A percentile compares a stretch with the other conserved stretches of the same genome.
These are phyloP conservation scores for Leucoraja ocellata DNA, from an alignment of 2,797 vertebrate species.

Conservation along the genomic window DNA sequence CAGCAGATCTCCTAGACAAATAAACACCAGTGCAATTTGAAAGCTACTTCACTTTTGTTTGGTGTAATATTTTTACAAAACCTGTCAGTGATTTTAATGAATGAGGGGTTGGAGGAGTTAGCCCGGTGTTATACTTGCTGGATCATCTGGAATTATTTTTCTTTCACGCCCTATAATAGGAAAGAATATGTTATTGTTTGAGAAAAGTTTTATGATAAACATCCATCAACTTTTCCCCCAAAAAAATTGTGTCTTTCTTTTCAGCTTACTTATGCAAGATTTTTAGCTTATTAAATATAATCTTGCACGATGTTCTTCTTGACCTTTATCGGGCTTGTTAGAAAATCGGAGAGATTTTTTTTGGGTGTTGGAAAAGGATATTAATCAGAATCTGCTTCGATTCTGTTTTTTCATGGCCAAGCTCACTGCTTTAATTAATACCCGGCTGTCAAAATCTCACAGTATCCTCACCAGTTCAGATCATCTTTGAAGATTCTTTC, in stretches of 20 bases:
- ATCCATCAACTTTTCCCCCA: background rate
- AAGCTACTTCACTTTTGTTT: constrained; percentile 34
- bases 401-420: background rate
- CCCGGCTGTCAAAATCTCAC: background rate
- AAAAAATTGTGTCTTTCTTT: background rate
- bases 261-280: background rate
- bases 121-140: constrained; percentile 16
- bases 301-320: background rate
- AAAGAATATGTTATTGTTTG: constrained; percentile 24
- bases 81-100: constrained; percentile 33
- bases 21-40: constrained; percentile 48
- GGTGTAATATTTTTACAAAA: constrained; percentile 33
- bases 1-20: constrained; percentile 50
- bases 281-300: constrained; percentile 33
- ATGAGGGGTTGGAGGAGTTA: constrained; percentile 33
- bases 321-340: background rate
- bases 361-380: background rate
- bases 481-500: background rate
- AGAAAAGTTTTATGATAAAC: constrained; percentile 26
- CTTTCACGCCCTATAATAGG: constrained; percentile 36
- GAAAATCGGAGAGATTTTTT: constrained; percentile 2
- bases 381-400: constrained; percentile 14
- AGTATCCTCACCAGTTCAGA: background rate
- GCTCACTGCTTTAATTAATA: background rate
- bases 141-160: constrained; percentile 38